These are phyloP conservation scores for Chloroceryle inda DNA, from an alignment of 2,797 vertebrate species.

Conservation along the genomic window DNA sequence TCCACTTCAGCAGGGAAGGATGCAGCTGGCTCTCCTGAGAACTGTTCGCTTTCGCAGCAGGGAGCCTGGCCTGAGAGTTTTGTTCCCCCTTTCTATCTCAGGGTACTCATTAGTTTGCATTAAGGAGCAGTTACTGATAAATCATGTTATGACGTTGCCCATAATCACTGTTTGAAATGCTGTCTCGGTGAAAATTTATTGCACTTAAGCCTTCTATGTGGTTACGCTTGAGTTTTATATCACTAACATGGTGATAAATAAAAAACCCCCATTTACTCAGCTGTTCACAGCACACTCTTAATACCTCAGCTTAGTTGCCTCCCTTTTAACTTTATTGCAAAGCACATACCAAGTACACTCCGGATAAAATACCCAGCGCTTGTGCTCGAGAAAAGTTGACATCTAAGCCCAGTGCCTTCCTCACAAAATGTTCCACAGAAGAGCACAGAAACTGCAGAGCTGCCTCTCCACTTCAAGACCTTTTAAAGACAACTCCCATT, in stretches of 20 bases:
- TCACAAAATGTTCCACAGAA: not conserved
- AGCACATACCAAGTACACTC: conserved; percentile 28
- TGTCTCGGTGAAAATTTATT: conserved; percentile 58
- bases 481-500: not conserved
- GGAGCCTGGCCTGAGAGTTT: not conserved
- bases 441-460: not conserved
- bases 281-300: conserved; percentile 33
- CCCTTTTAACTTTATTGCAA: conserved; percentile 56
- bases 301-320: conserved; percentile 47
- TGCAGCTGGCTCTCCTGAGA: conserved; percentile 26
- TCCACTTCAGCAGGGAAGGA: conserved; percentile 51
- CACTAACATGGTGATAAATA: conserved; percentile 23
- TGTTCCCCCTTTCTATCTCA: conserved; percentile 19
- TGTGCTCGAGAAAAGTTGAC: conserved; percentile 8
- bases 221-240: conserved; percentile 33
- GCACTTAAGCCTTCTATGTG: conserved; percentile 38
- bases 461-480: not conserved
- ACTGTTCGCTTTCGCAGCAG: not conserved
- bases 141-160: conserved; percentile 40
- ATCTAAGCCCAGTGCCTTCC: not conserved
- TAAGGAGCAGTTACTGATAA: conserved; percentile 61
- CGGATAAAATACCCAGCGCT: conserved; percentile 19
- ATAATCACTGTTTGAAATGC: conserved; percentile 42
- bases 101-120: conserved; percentile 43
- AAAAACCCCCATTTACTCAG: conserved; percentile 46